Conservation (phyloP, 2,888 invertebrate genomes). For the Dyspetes luteomarginatus region DNA sequence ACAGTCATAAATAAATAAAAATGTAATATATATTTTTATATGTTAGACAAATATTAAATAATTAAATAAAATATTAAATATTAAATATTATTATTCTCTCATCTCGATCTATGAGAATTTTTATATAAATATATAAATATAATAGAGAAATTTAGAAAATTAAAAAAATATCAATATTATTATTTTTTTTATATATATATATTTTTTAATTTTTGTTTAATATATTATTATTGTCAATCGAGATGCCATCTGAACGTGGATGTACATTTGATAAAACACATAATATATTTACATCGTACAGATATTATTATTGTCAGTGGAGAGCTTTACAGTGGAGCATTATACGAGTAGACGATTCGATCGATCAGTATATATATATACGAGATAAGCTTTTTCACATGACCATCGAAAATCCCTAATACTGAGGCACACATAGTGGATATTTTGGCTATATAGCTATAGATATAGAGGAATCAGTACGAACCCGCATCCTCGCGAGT, state of each 20-base stretch:
- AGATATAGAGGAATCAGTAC: background rate
- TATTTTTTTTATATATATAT: too few species aligned
- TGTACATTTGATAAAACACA: background rate
- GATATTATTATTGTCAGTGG: background rate
- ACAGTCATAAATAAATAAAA: background rate
- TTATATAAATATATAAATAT: too few species aligned
- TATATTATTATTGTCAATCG: too few species aligned
- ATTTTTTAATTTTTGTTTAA: too few species aligned
- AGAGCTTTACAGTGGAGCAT: background rate
- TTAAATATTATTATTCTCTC: too few species aligned
- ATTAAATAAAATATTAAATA: too few species aligned
- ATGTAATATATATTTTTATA: background rate
- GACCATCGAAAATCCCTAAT: background rate
- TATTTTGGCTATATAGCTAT: background rate
- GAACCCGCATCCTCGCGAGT: background rate
- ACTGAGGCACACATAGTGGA: background rate
- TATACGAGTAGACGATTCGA: conserved; percentile 1
- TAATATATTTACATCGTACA: too few species aligned
- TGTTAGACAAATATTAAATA: too few species aligned
- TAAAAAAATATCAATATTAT: too few species aligned
- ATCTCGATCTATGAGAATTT: too few species aligned
- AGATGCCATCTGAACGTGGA: background rate
- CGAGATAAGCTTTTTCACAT: background rate
- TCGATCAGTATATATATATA: background rate
- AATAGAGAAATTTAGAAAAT: too few species aligned